Base-by-base conservation (phyloP, 1,140 invertebrate genomes). In the Drosophila ohnishii region DNA sequence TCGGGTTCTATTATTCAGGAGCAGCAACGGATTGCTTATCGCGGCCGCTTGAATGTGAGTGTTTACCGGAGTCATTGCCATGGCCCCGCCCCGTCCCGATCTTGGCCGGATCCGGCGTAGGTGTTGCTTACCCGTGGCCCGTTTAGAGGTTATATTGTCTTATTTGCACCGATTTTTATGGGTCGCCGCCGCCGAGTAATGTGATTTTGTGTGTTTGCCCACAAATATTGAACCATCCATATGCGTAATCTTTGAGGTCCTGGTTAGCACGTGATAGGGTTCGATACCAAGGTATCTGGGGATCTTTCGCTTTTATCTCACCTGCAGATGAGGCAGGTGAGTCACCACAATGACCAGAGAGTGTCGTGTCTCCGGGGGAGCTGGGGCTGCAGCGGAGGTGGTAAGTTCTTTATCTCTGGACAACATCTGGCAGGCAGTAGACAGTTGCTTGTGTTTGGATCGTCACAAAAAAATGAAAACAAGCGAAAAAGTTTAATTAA, bases 381-480 rank as follows among this genome's bases (percentile, higher is more conserved):
- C 25, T 58, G 11, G 0, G 6, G 44, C 22, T 47, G 44, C 19
- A 28, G 45, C 22, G 45, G 47, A 32, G n/a, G 42, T 39, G 57
- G 62, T 60, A 66, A 42, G 39, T 56, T 64, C 72, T 76, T 83
- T 83, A 83, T 81, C 70, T 67, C 39, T 37, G 53, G 51, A 73
- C 66, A 76, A 61, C 62, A 77, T 70, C 61, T 74, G 75, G 45
- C 53, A 84, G 70, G 45, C 62, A 55, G 73, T 59, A 61, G 82
- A 85, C 82, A 85, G 82, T 85, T 85, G 71, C 82, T 85, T 82
- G 82, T 85, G 58, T 87, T 85, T 85, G 82, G 78, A 35, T 75
- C 69, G 39, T 72, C 69, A 73, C 37, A 57, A 55, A 37, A 50
- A 53, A 73, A 19, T 2, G 60, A 64, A 75, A 83, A 75, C 53